Base-by-base conservation (phyloP, 2,888 invertebrate genomes). In the Ptychoptera contaminata region DNA sequence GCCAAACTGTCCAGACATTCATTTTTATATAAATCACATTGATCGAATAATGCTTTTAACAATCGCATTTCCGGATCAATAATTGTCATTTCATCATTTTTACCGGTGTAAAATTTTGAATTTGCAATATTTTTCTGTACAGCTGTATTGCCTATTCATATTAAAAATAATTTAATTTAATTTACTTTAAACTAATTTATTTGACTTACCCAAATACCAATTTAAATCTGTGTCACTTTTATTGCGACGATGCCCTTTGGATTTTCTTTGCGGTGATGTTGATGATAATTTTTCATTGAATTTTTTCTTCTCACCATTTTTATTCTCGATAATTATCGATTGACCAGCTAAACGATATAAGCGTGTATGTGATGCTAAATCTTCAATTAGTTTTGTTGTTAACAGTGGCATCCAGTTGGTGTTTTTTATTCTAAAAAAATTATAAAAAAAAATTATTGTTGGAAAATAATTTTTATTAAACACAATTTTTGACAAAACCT, bases 151-250 rank as follows among this genome's bases (percentile, higher is more conserved):
- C 31, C 41, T 38, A 37, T 16, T n/a, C 42, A 40, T n/a, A n/a
- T 46, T 34, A 23, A 23, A 30, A 30, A 7, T 30, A 31, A 40
- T 12, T 9, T n/a, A 37, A 37, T 9, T 11, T 12, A 14, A 37
- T 14, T 15, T 31, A 37, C 7, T 9, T 32, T 16, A 6, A 16
- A 11, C 15, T 40, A 14, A 39, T n/a, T n/a, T 15, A 30, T 23
- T 34, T 40, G 31, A 47, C 44, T 50, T 61, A 72, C 74, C 72
- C 56, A 72, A 69, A 50, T 74, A 74, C 76, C 77, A 77, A n/a
- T 71, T 68, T 32, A 79, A 66, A 56, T 81, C 81, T 35, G 81
- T 80, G 54, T 82, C 81, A 63, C 80, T 80, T 58, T 81, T 81
- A 61, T 79, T 81, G 50, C 81, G 67, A 46, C 76, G 73, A 57